Evolutionary conservation across 2,797 vertebrate species (phyloP).

Genomic region (Crax fasciolata): DNA sequence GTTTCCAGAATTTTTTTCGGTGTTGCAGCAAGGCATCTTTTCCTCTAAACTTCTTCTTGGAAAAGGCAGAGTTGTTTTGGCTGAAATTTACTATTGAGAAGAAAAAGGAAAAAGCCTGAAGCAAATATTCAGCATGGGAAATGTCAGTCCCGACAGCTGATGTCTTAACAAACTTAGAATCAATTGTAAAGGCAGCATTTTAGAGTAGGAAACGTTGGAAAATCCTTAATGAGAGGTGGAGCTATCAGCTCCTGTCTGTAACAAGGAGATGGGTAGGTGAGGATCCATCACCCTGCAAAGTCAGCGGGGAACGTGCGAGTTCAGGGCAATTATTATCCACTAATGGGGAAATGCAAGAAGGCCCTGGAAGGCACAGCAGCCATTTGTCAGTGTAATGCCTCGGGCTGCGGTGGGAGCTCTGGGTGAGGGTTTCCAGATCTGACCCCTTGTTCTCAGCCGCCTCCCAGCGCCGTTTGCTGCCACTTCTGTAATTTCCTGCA

Average conservation of each 20-base stretch:
- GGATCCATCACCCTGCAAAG: background rate
- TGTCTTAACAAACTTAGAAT: background rate
- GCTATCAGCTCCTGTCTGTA: background rate
- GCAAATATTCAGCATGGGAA: slow-evolving; percentile 6
- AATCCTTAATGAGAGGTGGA: slow-evolving; percentile 7
- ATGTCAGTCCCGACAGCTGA: background rate
- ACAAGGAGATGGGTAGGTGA: slow-evolving; percentile 33
- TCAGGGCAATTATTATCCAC: slow-evolving; percentile 36
- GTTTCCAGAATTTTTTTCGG: slow-evolving; percentile 44
- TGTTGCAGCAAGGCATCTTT: slow-evolving; percentile 25
- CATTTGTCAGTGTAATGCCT: background rate
- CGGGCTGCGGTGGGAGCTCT: background rate
- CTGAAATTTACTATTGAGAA: background rate
- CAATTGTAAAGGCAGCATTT: background rate
- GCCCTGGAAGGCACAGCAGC: background rate
- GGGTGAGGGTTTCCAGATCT: rapidly evolving
- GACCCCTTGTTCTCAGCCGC: background rate
- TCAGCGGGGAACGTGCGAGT: background rate
- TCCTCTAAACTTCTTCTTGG: slow-evolving; percentile 62
- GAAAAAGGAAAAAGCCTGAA: background rate
- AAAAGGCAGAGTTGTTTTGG: slow-evolving; percentile 31
- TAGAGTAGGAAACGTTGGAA: background rate
- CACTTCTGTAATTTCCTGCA: background rate
- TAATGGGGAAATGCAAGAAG: background rate
- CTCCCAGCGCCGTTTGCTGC: rapidly evolving